Evolutionary conservation across 92 coral and sea anemone genomes (phyloP).

Genomic region (Epizoanthus stellaris): DNA sequence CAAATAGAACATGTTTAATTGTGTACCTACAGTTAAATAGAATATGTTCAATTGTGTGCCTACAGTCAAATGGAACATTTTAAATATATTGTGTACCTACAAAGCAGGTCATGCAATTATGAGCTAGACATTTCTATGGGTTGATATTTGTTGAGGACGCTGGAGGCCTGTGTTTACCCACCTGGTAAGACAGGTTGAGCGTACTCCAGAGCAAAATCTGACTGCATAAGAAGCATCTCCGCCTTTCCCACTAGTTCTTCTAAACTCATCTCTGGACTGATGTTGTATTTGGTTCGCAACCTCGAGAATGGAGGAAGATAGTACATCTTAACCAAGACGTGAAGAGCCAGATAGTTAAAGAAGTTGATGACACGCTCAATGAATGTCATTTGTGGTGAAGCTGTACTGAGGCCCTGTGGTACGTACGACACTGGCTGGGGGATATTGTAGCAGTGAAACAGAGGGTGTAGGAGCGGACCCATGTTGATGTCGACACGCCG

Average conservation of each 20-base stretch:
- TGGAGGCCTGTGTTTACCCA: constrained; percentile 14
- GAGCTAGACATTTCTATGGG: too few relatives aligned
- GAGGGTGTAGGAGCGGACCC: neutral
- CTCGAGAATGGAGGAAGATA: constrained; percentile 18
- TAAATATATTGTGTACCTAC: too few relatives aligned
- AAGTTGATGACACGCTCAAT: constrained; percentile 44
- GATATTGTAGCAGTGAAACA: neutral
- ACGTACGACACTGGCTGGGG: constrained; percentile 53
- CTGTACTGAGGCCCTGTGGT: constrained; percentile 25
- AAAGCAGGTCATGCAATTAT: too few relatives aligned
- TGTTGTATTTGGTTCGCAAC: constrained; percentile 60
- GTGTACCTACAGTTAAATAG: too few relatives aligned
- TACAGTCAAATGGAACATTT: too few relatives aligned
- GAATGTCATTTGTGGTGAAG: constrained; percentile 38
- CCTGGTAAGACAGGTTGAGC: constrained; percentile 77
- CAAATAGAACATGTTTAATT: too few relatives aligned
- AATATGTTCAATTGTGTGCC: too few relatives aligned
- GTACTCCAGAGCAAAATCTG: constrained; percentile 73
- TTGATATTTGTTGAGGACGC: neutral
- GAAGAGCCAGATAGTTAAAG: constrained; percentile 3
- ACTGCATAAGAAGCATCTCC: constrained; percentile 55
- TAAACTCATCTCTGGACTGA: constrained; percentile 57
- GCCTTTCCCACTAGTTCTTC: constrained; percentile 46
- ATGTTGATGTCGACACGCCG: constrained; percentile 39
- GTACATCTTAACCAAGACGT: neutral